Conservation (phyloP, 2,797 vertebrate genomes). For the Onychomys leucogaster region DNA sequence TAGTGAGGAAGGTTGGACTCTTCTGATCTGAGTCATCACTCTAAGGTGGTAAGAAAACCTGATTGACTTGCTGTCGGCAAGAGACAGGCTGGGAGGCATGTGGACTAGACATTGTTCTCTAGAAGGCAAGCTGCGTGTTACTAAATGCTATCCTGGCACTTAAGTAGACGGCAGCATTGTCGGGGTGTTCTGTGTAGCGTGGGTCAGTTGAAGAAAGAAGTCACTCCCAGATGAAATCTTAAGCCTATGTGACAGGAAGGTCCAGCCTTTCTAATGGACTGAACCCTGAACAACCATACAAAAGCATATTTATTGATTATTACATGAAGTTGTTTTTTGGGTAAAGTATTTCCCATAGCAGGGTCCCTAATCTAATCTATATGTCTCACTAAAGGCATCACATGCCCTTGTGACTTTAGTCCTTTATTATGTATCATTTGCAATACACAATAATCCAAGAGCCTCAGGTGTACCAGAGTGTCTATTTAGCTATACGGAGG, state of each 20-base stretch:
- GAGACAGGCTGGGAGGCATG: neutral
- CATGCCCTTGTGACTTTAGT: neutral
- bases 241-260: neutral
- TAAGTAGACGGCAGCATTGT: neutral
- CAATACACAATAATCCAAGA: neutral
- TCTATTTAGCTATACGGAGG: too few relatives aligned
- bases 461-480: neutral
- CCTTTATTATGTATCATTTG: neutral
- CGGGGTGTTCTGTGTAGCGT: neutral
- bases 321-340: neutral
- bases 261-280: neutral
- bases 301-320: neutral
- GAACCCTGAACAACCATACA: neutral
- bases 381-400: neutral
- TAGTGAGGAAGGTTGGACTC: neutral
- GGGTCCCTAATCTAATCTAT: neutral
- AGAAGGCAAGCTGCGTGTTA: neutral
- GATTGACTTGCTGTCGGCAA: neutral
- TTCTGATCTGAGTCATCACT: conserved; percentile 21
- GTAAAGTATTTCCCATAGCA: neutral
- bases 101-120: conserved; percentile 12
- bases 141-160: neutral
- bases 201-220: neutral
- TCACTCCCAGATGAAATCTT: neutral
- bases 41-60: conserved; percentile 2